A percentile compares a stretch with the other conserved stretches of the same genome.
Conservation (phyloP, 2,113 vertebrate genomes). For the Gymnogyps californianus region DNA sequence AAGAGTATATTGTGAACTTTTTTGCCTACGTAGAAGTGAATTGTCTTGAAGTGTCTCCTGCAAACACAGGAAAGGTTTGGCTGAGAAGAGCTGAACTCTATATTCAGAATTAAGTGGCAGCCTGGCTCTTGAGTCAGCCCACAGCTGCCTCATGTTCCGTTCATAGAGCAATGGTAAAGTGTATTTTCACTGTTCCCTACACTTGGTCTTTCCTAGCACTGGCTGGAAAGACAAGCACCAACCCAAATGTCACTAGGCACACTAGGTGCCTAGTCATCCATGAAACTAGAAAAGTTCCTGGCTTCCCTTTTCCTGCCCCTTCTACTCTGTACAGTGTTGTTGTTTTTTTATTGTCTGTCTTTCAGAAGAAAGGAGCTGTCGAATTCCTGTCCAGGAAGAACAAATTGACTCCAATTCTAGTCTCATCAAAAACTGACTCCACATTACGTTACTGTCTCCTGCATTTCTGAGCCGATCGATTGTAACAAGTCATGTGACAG, state of each 20-base stretch:
- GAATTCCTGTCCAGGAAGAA: constrained; percentile 75
- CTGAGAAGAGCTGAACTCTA: background rate
- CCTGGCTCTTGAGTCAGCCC: background rate
- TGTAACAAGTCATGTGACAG: background rate
- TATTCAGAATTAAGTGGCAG: background rate
- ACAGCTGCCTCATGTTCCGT: background rate
- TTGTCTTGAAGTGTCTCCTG: background rate
- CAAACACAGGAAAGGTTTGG: background rate
- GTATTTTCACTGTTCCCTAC: background rate
- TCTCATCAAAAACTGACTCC: constrained; percentile 65
- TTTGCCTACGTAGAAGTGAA: background rate
- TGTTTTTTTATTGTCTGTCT: background rate
- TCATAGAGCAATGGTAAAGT: background rate
- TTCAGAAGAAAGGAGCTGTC: constrained; percentile 44
- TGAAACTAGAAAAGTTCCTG: background rate
- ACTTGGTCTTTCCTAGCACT: background rate
- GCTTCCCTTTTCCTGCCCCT: background rate
- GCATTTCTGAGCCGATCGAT: background rate
- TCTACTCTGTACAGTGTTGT: background rate
- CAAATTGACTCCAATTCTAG: constrained; percentile 48
- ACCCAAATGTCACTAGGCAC: background rate
- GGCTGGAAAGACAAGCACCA: background rate
- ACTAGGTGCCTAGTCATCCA: background rate
- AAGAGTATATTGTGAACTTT: background rate
- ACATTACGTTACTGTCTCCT: fast-evolving